Conservation (phyloP, 2,797 vertebrate genomes). For the Neosilurus hyrtlii region DNA sequence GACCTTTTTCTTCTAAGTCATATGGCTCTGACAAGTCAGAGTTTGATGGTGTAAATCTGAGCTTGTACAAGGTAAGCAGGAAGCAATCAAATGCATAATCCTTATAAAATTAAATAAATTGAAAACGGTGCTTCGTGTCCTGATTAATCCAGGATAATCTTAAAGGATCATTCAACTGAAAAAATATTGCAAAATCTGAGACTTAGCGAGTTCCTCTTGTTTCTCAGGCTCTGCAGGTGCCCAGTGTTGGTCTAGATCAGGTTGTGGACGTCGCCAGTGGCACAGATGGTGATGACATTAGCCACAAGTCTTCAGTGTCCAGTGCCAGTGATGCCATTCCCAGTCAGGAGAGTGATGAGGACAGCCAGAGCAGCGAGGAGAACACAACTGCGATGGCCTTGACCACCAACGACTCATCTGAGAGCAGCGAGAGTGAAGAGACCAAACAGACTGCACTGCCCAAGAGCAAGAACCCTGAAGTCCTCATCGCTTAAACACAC, state of each 20-base stretch:
- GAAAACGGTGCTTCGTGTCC: background rate
- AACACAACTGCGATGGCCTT: constrained; percentile 65
- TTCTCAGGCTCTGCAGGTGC: constrained; percentile 69
- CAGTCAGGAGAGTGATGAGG: constrained; percentile 54
- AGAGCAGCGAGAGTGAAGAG: constrained; percentile 68
- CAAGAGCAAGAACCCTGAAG: constrained; percentile 56
- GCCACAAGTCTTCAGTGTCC: constrained; percentile 36
- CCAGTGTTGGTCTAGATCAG: constrained; percentile 67
- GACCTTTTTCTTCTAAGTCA: constrained; percentile 69
- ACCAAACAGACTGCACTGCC: constrained; percentile 53
- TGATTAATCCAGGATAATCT: background rate
- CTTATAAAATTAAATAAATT: background rate
- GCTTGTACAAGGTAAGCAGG: constrained; percentile 70
- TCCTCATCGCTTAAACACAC: constrained; percentile 70
- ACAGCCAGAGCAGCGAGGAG: constrained; percentile 75
- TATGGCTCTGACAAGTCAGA: constrained; percentile 54
- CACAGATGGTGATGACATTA: constrained; percentile 43
- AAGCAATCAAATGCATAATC: background rate
- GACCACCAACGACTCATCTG: constrained; percentile 61
- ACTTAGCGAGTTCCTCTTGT: background rate
- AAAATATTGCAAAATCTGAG: background rate
- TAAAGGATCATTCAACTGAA: background rate
- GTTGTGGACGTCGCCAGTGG: constrained; percentile 62
- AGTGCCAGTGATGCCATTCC: constrained; percentile 54
- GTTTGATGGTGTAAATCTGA: constrained; percentile 65